phyloP scores from a whole-genome alignment of 2,888 invertebrate species.

The Drosophila anomalata region DNA sequence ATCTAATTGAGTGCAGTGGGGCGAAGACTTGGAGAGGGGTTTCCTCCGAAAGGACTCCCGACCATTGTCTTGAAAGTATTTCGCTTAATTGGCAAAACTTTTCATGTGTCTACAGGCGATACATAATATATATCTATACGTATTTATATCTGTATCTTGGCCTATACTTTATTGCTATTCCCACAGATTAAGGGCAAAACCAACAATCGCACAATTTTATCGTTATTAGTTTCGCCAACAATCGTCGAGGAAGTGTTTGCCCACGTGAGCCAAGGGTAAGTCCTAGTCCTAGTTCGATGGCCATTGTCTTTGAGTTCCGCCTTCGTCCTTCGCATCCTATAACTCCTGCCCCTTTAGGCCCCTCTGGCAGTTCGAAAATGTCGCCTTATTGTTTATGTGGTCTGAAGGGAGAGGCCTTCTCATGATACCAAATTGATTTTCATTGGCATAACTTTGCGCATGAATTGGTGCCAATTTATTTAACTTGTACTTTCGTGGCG shows the following conservation, averaged over 20 bases:
- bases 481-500: constrained; percentile 21
- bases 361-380: constrained; percentile 17
- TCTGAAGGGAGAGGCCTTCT: constrained; percentile 28
- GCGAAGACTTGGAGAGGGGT: constrained; percentile 10
- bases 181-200: constrained; percentile 88
- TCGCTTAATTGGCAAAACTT: constrained; percentile 79
- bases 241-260: constrained; percentile 87
- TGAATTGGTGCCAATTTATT: constrained; percentile 61
- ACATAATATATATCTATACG: constrained; percentile 64
- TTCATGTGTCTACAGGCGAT: constrained; percentile 68
- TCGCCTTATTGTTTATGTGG: constrained; percentile 44
- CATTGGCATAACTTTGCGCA: constrained; percentile 59
- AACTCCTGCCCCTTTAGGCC: background rate
- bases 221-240: constrained; percentile 92
- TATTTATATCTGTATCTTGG: constrained; percentile 39
- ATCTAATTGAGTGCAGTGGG: constrained; percentile 74
- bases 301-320: constrained; percentile 54
- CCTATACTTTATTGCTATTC: constrained; percentile 78
- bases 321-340: background rate
- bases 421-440: constrained; percentile 51
- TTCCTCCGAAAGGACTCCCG: constrained; percentile 5
- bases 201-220: constrained; percentile 93
- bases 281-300: constrained; percentile 44
- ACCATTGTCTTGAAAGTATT: constrained; percentile 51
- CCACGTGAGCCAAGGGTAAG: constrained; percentile 84